Conservation (phyloP, 2,888 invertebrate species). For the Philopedon plagiatum region DNA sequence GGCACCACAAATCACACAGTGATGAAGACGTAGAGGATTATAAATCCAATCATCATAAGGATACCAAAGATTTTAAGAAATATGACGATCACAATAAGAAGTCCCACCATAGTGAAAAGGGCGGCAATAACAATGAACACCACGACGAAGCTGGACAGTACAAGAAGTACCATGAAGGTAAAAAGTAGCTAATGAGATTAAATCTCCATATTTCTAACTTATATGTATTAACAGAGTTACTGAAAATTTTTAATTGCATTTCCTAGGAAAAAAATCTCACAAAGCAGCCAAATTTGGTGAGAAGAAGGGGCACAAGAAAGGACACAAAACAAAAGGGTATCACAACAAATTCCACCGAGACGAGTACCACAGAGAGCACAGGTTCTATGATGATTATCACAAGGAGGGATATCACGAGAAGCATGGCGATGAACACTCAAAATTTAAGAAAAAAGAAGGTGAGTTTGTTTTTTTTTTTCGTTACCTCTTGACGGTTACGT, state of each 20-base stretch:
- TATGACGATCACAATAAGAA: slow-evolving; percentile 74
- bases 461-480: too few relatives aligned
- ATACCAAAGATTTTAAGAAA: slow-evolving; percentile 74
- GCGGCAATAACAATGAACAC: slow-evolving; percentile 76
- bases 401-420: slow-evolving; percentile 88
- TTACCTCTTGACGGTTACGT: too few relatives aligned
- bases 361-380: slow-evolving; percentile 84
- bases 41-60: slow-evolving; percentile 73
- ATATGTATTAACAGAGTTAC: background rate
- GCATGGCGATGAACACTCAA: slow-evolving; percentile 84
- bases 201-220: background rate
- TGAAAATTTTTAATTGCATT: background rate
- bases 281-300: slow-evolving; percentile 80
- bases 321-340: slow-evolving; percentile 83
- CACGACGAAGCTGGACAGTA: slow-evolving; percentile 77
- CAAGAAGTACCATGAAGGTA: slow-evolving; percentile 77
- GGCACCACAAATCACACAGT: slow-evolving; percentile 32
- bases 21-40: slow-evolving; percentile 71
- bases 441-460: slow-evolving; percentile 87
- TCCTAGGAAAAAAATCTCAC: slow-evolving; percentile 74
- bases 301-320: slow-evolving; percentile 83
- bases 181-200: too few relatives aligned
- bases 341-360: slow-evolving; percentile 86
- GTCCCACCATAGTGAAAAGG: slow-evolving; percentile 75
- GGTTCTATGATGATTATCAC: slow-evolving; percentile 90